phyloP scores from a whole-genome alignment of 35 echinoderm and acorn worm species.

The Lytechinus pictus region DNA sequence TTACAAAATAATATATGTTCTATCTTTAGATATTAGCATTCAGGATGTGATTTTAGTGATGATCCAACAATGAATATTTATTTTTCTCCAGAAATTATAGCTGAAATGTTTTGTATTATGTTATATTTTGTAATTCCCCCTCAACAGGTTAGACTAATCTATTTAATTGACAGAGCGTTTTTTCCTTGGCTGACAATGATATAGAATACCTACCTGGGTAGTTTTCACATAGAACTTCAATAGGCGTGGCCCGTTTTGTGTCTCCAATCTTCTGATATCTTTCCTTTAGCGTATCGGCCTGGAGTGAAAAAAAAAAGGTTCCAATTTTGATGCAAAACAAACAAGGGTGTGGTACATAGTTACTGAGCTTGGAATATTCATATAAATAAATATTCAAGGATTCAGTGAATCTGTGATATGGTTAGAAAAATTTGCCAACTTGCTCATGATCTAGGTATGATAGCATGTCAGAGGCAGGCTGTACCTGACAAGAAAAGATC shows the following conservation, averaged over 20 bases:
- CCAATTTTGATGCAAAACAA: no score
- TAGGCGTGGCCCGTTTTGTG: conserved; percentile 96
- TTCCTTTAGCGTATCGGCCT: conserved; percentile 99
- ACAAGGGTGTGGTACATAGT: not conserved
- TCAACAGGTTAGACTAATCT: no score
- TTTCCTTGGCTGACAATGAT: no score
- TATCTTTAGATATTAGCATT: no score
- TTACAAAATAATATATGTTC: no score
- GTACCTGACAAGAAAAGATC: no score
- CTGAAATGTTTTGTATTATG: not conserved
- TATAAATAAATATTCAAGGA: not conserved
- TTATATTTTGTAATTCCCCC: not conserved
- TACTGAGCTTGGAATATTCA: not conserved
- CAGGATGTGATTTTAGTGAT: no score
- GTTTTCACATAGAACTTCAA: conserved; percentile 98
- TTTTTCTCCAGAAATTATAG: not conserved
- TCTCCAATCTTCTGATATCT: conserved; percentile 99
- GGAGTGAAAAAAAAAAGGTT: conserved; percentile 6
- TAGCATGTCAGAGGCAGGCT: no score
- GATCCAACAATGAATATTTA: not conserved
- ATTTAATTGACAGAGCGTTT: no score
- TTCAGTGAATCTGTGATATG: not conserved
- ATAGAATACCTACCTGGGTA: conserved; percentile 66
- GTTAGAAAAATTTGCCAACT: not conserved
- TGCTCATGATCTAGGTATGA: not conserved